A percentile compares a stretch with the other conserved stretches of the same genome.
Conservation (phyloP, 2,113 vertebrate species). For the Dendrocopos noguchii region DNA sequence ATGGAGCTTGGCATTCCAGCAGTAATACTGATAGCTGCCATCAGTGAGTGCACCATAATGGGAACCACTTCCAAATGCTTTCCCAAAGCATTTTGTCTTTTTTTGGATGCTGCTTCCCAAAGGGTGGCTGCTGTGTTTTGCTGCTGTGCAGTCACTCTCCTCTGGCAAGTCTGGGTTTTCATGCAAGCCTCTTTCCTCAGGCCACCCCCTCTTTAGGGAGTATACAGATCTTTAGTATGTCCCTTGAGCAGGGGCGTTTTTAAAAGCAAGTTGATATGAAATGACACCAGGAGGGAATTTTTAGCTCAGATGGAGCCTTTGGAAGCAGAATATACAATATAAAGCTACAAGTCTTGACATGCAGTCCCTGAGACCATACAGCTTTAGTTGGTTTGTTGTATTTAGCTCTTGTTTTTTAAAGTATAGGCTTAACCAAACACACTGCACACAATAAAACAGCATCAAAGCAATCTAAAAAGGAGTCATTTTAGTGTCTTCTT, state of each 20-base stretch:
- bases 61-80: background rate
- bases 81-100: background rate
- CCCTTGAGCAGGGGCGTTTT: background rate
- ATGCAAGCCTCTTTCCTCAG: background rate
- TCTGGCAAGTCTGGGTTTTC: background rate
- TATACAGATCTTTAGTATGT: accelerated
- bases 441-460: background rate
- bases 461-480: background rate
- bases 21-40: no score
- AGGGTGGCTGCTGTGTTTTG: background rate
- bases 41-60: accelerated
- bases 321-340: background rate
- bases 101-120: background rate
- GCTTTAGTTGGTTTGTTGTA: background rate
- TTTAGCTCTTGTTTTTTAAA: background rate
- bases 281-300: background rate
- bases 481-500: background rate
- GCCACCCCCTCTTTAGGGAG: background rate
- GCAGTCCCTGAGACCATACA: background rate
- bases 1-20: background rate
- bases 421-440: background rate
- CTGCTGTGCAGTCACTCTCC: background rate
- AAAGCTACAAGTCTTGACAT: background rate
- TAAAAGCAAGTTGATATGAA: background rate
- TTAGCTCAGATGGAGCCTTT: background rate